Base-by-base conservation (phyloP, 92 coral and sea anemone genomes). In the Phenganax subtilis region DNA sequence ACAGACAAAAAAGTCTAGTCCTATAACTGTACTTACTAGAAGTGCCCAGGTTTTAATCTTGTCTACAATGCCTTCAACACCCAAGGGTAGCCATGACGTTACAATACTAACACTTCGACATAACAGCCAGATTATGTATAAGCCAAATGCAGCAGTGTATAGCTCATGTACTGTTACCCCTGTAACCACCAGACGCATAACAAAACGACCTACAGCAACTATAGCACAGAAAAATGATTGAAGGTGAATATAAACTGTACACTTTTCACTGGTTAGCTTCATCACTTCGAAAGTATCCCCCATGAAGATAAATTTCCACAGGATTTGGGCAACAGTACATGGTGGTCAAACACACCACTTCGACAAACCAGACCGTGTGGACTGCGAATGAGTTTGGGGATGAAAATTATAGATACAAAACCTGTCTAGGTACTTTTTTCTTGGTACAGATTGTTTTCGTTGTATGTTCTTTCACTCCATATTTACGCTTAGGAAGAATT, bases 71-170 rank as follows among this genome's bases (percentile, higher is more conserved):
- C 97, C 99, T 31, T 74, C 71, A 62, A 93, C 78, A 37, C 99
- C 99, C 58, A 96, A 87, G 12, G 99, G 99, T 28, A 92, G 57
- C 99, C 99, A 96, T n/a, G 99, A 92, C 53, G 86, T 70, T 14
- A 91, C 84, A 20, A 96, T 85, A 28, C 88, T 89, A 28, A 81
- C 90, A 3, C 89, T 58, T 15, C 99, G 90, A 52, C 99, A 96
- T 61, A 89, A 88, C 54, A 96, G 89, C 99, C 99, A 96, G 66
- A 92, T 90, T 29, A 92, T 64, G 66, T 96, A 96, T 71, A 96
- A 88, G 68, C 99, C 99, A 83, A 97, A 96, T 8, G 99, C 99
- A 7, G 99, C 99, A 0, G 99, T 96, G 82, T 96, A 96, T 78
- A 96, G 93, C 85, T 96, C 99, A 65, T 96, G 99, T 3, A 96